Percentiles rank a stretch among this genome's conserved stretches.
Evolutionary conservation across 2,113 vertebrate genomes (phyloP).

Genomic region (Alces alces): DNA sequence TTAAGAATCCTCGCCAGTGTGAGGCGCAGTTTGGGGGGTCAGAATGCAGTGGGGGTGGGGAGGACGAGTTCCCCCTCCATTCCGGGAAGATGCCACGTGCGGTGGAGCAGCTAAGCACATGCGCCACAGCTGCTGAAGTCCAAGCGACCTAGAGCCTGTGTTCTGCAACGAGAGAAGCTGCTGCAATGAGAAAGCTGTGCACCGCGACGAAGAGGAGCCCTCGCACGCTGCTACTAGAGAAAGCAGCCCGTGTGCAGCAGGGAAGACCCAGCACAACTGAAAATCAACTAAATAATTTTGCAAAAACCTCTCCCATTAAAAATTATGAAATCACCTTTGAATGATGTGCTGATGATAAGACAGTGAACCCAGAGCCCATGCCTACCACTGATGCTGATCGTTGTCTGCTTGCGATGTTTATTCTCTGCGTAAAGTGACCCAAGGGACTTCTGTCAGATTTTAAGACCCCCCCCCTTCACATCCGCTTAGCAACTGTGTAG

Average conservation of each 20-base stretch:
- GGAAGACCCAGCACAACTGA: neutral
- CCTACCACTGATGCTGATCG: neutral
- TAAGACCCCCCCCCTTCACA: neutral
- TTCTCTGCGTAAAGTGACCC: neutral
- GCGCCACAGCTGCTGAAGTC: neutral
- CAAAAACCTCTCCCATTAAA: neutral
- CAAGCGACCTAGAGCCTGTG: neutral
- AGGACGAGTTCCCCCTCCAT: neutral
- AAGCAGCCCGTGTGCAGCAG: neutral
- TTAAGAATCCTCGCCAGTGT: neutral
- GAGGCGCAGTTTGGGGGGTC: neutral
- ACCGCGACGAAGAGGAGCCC: rapidly evolving
- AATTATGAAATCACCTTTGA: neutral
- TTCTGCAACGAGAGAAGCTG: neutral
- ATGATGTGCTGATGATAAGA: neutral
- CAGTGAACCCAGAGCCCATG: neutral
- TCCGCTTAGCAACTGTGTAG: neutral
- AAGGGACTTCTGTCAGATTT: neutral
- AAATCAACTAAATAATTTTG: neutral
- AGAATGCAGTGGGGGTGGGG: neutral
- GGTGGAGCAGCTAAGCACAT: neutral
- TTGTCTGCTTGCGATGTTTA: neutral
- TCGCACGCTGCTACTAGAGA: neutral
- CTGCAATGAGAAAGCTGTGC: neutral
- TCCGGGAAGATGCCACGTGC: neutral